Evolutionary conservation across 2,797 vertebrate genomes (phyloP).

Genomic region (Hydrophis major): DNA sequence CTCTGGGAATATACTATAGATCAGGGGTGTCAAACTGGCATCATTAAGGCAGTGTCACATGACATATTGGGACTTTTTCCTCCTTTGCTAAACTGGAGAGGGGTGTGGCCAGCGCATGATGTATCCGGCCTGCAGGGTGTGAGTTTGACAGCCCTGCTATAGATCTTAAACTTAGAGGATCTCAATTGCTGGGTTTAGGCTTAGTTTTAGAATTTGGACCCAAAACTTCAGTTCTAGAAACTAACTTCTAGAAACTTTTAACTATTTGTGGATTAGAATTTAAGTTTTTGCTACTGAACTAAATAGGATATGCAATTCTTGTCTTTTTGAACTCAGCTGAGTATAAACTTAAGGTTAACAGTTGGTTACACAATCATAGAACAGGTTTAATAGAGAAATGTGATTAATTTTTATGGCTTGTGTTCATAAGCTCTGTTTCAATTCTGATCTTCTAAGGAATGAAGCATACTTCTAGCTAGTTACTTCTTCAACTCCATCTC

Average conservation of each 20-base stretch:
- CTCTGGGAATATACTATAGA: not conserved
- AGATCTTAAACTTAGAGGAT: not conserved
- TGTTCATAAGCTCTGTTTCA: not conserved
- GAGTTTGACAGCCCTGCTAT: not conserved
- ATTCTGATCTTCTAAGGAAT: not conserved
- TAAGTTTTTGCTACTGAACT: not conserved
- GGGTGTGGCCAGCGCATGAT: too few relatives aligned
- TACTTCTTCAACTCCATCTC: not conserved
- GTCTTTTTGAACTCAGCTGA: not conserved
- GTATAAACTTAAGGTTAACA: not conserved
- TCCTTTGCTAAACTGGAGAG: too few relatives aligned
- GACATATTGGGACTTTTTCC: too few relatives aligned
- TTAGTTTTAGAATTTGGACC: not conserved
- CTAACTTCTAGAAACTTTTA: not conserved
- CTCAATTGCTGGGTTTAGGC: not conserved
- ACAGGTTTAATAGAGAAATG: not conserved
- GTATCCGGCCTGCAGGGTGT: rapidly evolving
- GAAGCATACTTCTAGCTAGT: not conserved
- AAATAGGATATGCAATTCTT: not conserved
- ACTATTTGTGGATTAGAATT: not conserved
- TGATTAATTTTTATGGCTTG: not conserved
- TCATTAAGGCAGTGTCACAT: too few relatives aligned
- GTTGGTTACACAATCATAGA: not conserved
- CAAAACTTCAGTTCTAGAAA: not conserved
- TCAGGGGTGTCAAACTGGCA: too few relatives aligned